Conservation (phyloP, 2,888 invertebrate species). For the Lysandra coridon region DNA sequence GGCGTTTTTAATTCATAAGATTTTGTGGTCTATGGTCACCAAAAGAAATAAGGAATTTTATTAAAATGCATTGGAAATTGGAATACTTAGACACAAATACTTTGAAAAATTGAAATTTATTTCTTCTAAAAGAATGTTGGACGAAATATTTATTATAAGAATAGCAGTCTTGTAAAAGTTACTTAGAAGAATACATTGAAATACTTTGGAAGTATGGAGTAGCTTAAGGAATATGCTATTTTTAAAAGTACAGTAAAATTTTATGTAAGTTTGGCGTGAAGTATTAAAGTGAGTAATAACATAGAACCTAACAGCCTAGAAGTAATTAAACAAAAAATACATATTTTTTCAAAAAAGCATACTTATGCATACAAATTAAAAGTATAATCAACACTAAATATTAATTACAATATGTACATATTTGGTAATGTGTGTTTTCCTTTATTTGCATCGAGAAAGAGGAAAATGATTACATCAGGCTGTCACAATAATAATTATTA, state of each 20-base stretch:
- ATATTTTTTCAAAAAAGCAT: background rate
- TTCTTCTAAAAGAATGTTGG: background rate
- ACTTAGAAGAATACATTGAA: background rate
- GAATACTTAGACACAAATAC: slow-evolving; percentile 10
- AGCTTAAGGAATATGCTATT: background rate
- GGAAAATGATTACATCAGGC: background rate
- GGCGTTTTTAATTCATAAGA: background rate
- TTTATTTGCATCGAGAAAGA: background rate
- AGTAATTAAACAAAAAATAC: background rate
- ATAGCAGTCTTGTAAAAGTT: slow-evolving; percentile 17
- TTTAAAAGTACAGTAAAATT: background rate
- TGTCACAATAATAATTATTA: background rate
- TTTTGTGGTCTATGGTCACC: background rate
- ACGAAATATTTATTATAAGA: background rate
- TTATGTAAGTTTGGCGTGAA: background rate
- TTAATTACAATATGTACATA: slow-evolving; percentile 18
- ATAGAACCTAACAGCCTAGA: background rate
- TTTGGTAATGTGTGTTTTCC: slow-evolving; percentile 11
- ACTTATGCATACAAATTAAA: background rate
- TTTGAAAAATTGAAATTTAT: background rate
- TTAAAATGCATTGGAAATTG: slow-evolving; percentile 1
- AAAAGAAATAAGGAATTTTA: background rate
- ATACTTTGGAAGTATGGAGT: background rate
- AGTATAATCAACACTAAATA: background rate
- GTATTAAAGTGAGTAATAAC: background rate